Conservation (phyloP, 2,113 vertebrate species). For the Limnothrissa miodon region DNA sequence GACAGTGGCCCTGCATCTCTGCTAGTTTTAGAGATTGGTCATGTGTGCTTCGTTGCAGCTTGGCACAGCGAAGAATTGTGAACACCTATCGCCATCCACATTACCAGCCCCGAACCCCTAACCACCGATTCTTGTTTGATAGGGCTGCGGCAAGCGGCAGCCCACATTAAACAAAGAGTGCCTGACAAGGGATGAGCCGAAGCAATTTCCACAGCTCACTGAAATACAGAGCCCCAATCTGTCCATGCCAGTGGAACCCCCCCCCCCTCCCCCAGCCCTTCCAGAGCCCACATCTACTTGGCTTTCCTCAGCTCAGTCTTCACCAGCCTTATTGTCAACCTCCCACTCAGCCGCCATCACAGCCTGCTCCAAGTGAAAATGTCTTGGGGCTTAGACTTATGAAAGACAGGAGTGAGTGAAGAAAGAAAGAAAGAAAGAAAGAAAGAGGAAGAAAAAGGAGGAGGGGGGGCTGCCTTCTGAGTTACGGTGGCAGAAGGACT, state of each 20-base stretch:
- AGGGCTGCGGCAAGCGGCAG: slow-evolving; percentile 42
- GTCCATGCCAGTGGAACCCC: neutral
- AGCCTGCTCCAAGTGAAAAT: neutral
- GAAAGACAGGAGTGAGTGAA: neutral
- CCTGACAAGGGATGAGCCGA: neutral
- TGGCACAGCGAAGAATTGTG: slow-evolving; percentile 42
- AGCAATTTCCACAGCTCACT: slow-evolving; percentile 21
- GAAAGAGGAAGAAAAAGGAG: neutral
- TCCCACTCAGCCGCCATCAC: neutral
- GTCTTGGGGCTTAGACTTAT: neutral
- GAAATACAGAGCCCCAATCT: neutral
- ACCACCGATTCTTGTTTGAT: slow-evolving; percentile 39
- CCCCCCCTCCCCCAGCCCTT: neutral
- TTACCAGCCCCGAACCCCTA: slow-evolving; percentile 41
- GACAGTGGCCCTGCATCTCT: neutral
- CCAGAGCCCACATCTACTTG: neutral
- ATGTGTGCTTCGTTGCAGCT: neutral
- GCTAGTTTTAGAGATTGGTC: neutral
- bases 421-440: neutral
- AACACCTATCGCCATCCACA: slow-evolving; percentile 36
- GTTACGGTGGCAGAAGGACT: neutral
- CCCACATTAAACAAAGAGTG: slow-evolving; percentile 46
- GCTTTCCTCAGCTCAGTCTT: neutral
- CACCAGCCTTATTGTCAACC: too few relatives aligned
- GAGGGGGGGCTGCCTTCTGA: neutral